A percentile compares a stretch with the other conserved stretches of the same genome.
Conservation (phyloP, 2,888 invertebrate species). For the Patella ulyssiponensis region DNA sequence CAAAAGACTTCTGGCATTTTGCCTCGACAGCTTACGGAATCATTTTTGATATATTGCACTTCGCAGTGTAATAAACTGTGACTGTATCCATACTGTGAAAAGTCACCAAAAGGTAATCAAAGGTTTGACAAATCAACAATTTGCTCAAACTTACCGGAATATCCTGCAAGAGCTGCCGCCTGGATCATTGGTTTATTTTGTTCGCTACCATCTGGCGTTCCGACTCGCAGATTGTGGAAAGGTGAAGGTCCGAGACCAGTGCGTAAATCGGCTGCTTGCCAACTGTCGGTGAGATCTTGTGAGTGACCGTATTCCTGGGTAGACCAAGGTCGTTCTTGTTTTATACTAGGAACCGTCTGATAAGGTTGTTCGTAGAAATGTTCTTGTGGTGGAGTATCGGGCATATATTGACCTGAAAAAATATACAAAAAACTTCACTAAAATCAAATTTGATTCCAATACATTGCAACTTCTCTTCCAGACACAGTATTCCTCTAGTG, state of each 20-base stretch:
- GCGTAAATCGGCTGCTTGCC: slow-evolving; percentile 63
- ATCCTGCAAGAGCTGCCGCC: slow-evolving; percentile 76
- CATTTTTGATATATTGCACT: too few species aligned
- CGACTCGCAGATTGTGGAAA: slow-evolving; percentile 50
- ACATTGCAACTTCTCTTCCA: too few species aligned
- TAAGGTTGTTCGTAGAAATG: slow-evolving; percentile 75
- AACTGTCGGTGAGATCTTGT: slow-evolving; percentile 74
- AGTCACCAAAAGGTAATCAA: too few species aligned
- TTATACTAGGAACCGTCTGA: slow-evolving; percentile 81
- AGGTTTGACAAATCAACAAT: not conserved
- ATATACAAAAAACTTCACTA: not conserved
- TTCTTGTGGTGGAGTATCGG: slow-evolving; percentile 46
- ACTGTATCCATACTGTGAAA: too few species aligned
- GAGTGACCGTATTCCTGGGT: slow-evolving; percentile 50
- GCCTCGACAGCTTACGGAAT: too few species aligned
- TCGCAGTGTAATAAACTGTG: too few species aligned
- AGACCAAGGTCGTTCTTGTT: slow-evolving; percentile 58
- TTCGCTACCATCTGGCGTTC: slow-evolving; percentile 40
- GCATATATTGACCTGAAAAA: slow-evolving; percentile 54
- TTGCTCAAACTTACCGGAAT: slow-evolving; percentile 57
- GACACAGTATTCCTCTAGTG: too few species aligned
- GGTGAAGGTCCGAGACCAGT: slow-evolving; percentile 45
- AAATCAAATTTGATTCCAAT: not conserved
- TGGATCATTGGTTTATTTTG: slow-evolving; percentile 78
- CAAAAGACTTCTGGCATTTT: too few species aligned